Conservation (phyloP, 1,140 invertebrate genomes). For the Zaprionus inermis region DNA sequence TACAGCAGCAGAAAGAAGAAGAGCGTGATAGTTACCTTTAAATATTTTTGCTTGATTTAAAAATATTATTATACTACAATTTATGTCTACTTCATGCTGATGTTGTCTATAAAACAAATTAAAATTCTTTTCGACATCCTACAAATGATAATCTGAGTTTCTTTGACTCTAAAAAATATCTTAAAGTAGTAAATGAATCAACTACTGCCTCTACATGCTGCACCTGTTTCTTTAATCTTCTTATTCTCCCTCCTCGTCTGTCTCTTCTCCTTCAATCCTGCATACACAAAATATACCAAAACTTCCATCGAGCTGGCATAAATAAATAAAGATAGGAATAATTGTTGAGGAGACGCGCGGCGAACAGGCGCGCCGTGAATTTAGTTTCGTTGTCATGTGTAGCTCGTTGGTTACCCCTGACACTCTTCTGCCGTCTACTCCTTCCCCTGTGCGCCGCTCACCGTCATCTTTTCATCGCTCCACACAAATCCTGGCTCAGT, state of each 20-base stretch:
- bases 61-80: too few relatives aligned
- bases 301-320: not conserved
- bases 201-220: not conserved
- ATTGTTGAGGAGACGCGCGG: not conserved
- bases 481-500: slow-evolving; percentile 45
- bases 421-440: too few relatives aligned
- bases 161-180: not conserved
- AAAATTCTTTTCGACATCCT: too few relatives aligned
- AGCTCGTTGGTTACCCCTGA: not conserved
- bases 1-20: too few relatives aligned
- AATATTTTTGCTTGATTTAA: too few relatives aligned
- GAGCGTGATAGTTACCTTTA: too few relatives aligned
- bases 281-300: not conserved
- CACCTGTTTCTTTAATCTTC: not conserved
- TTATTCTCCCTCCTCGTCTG: not conserved
- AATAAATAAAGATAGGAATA: not conserved
- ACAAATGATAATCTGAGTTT: too few relatives aligned
- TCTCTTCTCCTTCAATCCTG: not conserved
- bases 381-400: not conserved
- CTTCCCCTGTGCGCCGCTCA: not conserved
- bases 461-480: not conserved
- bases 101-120: too few relatives aligned
- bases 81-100: too few relatives aligned
- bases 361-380: not conserved
- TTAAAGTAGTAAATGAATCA: not conserved